Conservation (phyloP, 2,113 vertebrate genomes). For the Sylvietta virens region DNA sequence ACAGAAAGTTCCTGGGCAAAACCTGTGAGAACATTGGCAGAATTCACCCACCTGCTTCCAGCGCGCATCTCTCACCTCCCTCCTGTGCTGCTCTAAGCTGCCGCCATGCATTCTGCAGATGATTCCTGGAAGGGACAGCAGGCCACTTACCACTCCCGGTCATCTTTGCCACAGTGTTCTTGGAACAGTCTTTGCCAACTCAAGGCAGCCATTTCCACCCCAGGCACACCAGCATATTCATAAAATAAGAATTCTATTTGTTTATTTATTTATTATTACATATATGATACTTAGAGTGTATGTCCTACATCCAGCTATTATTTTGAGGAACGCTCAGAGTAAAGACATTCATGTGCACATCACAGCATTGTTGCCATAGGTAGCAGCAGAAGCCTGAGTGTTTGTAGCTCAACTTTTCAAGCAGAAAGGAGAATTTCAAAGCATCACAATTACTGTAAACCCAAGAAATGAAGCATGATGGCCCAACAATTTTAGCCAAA, state of each 20-base stretch:
- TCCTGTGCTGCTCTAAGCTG: not conserved
- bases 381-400: not conserved
- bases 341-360: not conserved
- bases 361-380: not conserved
- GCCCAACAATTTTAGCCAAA: not conserved
- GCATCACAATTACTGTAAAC: not conserved
- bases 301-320: not conserved
- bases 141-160: not conserved
- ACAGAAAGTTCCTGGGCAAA: not conserved
- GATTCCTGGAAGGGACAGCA: not conserved
- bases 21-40: not conserved
- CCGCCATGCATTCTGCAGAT: fast-evolving
- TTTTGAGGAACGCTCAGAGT: not conserved
- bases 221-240: not conserved
- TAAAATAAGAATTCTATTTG: not conserved
- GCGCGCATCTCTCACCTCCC: not conserved
- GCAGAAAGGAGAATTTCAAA: not conserved
- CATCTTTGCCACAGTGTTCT: not conserved
- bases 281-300: not conserved
- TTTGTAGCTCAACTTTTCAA: not conserved
- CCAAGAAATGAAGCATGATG: not conserved
- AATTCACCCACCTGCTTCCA: not conserved
- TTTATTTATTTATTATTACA: not conserved
- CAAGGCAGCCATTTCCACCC: not conserved
- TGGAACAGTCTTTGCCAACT: not conserved